These are phyloP conservation scores for Gryon sp. DNA, from an alignment of 1,140 invertebrate genomes.

Conservation along the genomic window DNA sequence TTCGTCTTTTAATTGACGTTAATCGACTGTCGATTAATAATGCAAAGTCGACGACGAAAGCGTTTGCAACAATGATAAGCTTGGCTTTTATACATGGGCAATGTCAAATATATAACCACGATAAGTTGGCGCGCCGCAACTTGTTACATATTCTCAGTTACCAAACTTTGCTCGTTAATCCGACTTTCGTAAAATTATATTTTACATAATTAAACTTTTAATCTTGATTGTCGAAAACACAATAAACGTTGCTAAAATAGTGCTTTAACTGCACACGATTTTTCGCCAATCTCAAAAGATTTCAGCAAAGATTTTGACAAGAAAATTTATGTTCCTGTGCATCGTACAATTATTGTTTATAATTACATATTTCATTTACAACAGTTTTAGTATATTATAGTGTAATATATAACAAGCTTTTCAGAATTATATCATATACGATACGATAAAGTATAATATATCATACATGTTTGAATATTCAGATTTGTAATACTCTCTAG, in stretches of 20 bases:
- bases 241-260: slow-evolving; percentile 22
- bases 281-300: background rate
- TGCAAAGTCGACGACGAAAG: background rate
- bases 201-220: slow-evolving; percentile 54
- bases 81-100: too few relatives aligned
- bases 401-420: too few relatives aligned
- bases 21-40: slow-evolving; percentile 33
- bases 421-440: too few relatives aligned
- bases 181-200: slow-evolving; percentile 49
- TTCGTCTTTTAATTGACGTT: slow-evolving; percentile 28
- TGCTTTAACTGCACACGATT: background rate
- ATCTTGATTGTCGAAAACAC: slow-evolving; percentile 37
- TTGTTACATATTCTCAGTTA: slow-evolving; percentile 38
- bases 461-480: too few relatives aligned
- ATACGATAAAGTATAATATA: too few relatives aligned
- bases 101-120: slow-evolving; percentile 17
- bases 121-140: slow-evolving; percentile 20
- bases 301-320: background rate
- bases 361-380: too few relatives aligned
- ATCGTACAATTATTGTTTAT: too few relatives aligned
- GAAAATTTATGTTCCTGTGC: too few relatives aligned
- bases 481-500: too few relatives aligned
- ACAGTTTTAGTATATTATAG: too few relatives aligned
- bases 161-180: slow-evolving; percentile 56
- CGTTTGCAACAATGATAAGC: slow-evolving; percentile 17